Conservation (phyloP, 1,140 invertebrate species). For the Sipha flava region DNA sequence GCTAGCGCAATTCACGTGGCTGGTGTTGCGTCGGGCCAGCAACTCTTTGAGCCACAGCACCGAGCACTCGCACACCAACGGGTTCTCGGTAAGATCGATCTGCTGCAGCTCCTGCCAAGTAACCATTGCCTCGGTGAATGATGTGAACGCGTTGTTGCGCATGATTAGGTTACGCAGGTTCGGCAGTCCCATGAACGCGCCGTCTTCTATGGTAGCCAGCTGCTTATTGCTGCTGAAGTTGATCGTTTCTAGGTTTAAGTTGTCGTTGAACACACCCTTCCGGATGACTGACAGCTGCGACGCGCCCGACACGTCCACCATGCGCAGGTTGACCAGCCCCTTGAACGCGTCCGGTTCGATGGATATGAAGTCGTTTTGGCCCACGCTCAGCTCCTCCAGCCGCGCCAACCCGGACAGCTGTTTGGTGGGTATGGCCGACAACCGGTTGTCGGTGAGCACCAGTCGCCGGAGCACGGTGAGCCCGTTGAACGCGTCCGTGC, state of each 20-base stretch:
- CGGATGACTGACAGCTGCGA: slow-evolving; percentile 59
- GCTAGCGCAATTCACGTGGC: slow-evolving; percentile 62
- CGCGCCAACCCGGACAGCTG: slow-evolving; percentile 60
- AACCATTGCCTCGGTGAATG: slow-evolving; percentile 63
- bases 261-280: slow-evolving; percentile 65
- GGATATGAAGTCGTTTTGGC: slow-evolving; percentile 67
- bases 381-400: slow-evolving; percentile 68
- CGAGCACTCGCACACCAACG: slow-evolving; percentile 69
- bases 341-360: slow-evolving; percentile 63
- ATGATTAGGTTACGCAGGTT: slow-evolving; percentile 65
- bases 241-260: slow-evolving; percentile 69
- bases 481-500: slow-evolving; percentile 63
- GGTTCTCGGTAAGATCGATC: slow-evolving; percentile 73
- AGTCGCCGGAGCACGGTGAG: slow-evolving; percentile 58
- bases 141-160: slow-evolving; percentile 66
- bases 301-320: slow-evolving; percentile 66
- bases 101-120: slow-evolving; percentile 67
- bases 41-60: slow-evolving; percentile 70
- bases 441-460: slow-evolving; percentile 67
- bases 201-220: slow-evolving; percentile 60
- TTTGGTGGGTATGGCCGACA: slow-evolving; percentile 63
- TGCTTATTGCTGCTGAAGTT: slow-evolving; percentile 67
- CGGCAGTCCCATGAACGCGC: slow-evolving; percentile 63
- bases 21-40: slow-evolving; percentile 59
- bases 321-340: slow-evolving; percentile 63